Percentiles rank a stretch among this genome's conserved stretches.
phyloP scores from a whole-genome alignment of 2,113 vertebrate species.

The Alexandromys fortis region DNA sequence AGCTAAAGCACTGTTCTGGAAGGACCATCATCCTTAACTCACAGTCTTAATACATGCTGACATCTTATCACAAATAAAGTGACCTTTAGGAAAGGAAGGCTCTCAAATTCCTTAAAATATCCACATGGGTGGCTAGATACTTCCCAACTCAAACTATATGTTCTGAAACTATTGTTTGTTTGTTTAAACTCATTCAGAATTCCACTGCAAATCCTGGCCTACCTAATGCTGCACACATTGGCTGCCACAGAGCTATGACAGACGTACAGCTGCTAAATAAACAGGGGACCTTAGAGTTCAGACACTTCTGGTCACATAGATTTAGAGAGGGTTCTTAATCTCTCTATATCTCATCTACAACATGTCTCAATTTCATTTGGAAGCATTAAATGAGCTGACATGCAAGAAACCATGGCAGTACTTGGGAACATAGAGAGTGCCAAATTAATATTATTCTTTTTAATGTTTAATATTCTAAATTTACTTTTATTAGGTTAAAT shows the following conservation, averaged over 20 bases:
- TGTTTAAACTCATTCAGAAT: neutral
- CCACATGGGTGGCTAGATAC: neutral
- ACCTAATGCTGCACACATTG: neutral
- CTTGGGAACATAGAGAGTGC: neutral
- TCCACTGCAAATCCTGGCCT: neutral
- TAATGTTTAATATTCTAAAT: neutral
- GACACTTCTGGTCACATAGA: neutral
- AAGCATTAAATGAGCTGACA: neutral
- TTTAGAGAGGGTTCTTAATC: neutral
- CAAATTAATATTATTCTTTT: constrained; percentile 25
- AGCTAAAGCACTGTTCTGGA: neutral
- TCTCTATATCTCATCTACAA: constrained; percentile 27
- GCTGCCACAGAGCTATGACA: neutral
- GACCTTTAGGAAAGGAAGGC: neutral
- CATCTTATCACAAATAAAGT: neutral
- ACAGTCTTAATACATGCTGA: neutral
- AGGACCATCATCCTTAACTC: neutral
- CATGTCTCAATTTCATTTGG: neutral
- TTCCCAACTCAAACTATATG: neutral
- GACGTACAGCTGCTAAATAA: neutral
- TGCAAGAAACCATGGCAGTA: neutral
- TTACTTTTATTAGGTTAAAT: neutral
- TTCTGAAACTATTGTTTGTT: neutral
- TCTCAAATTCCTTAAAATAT: neutral
- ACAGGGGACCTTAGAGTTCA: neutral